phyloP scores from a whole-genome alignment of 2,113 vertebrate species.

The Trogon melanurus region DNA sequence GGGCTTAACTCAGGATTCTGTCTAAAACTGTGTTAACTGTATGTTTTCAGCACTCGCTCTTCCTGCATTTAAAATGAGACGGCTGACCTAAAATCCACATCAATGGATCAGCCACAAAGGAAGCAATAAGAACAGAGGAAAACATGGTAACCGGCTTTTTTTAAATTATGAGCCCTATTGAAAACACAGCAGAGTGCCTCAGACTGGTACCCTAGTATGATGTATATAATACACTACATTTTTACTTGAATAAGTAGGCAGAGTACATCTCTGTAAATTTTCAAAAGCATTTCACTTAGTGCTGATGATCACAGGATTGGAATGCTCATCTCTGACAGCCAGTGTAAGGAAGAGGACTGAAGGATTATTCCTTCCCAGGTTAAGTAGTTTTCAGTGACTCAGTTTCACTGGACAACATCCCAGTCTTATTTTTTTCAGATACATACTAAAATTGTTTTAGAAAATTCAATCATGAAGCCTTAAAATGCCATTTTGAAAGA shows the following conservation, averaged over 20 bases:
- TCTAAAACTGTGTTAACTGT: background rate
- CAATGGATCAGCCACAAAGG: background rate
- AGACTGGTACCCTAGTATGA: background rate
- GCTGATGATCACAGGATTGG: background rate
- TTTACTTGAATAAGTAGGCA: background rate
- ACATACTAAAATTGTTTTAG: background rate
- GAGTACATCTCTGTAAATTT: background rate
- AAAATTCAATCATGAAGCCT: background rate
- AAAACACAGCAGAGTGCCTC: background rate
- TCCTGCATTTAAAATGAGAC: background rate
- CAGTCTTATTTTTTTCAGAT: background rate
- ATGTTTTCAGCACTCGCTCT: background rate
- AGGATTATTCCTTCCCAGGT: background rate
- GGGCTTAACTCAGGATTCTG: background rate
- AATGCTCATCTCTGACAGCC: background rate
- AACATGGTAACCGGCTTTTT: background rate
- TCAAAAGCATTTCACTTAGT: background rate
- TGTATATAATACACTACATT: background rate
- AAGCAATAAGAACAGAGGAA: background rate
- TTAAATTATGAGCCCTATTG: background rate
- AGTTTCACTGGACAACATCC: background rate
- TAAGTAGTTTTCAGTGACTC: background rate
- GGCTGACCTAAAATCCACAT: background rate
- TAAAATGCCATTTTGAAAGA: background rate
- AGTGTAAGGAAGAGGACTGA: background rate